A percentile compares a stretch with the other conserved stretches of the same genome.
These are phyloP conservation scores for Taenaris catops DNA, from an alignment of 2,888 invertebrate genomes.

Conservation along the genomic window DNA sequence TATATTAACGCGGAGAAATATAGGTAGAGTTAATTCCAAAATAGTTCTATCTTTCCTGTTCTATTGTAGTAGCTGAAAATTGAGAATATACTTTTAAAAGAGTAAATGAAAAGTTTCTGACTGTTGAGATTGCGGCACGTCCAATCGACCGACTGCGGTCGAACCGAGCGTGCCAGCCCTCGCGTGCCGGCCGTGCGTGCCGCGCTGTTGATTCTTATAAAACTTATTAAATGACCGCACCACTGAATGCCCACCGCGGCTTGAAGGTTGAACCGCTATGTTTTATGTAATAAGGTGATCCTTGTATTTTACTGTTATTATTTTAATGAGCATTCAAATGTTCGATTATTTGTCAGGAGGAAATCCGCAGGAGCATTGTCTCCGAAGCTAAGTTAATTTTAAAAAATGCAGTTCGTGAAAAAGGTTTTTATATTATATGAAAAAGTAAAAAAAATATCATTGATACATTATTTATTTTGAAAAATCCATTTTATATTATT, in stretches of 20 bases:
- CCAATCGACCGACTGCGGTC: slow-evolving; percentile 35
- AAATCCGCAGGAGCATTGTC: too few relatives aligned
- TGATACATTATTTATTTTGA: too few relatives aligned
- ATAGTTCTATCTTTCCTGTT: not conserved
- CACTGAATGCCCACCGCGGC: slow-evolving; percentile 26
- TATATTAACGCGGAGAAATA: too few relatives aligned
- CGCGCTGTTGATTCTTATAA: slow-evolving; percentile 67
- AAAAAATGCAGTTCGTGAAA: too few relatives aligned
- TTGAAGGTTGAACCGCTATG: slow-evolving; percentile 24
- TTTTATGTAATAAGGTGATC: slow-evolving; percentile 18
- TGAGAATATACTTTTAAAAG: too few relatives aligned
- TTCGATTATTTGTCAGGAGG: too few relatives aligned
- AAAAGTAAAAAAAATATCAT: too few relatives aligned
- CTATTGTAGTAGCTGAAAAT: not conserved
- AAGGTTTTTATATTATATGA: too few relatives aligned
- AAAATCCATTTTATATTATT: not conserved
- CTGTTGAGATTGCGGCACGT: slow-evolving; percentile 11
- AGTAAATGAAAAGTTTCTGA: not conserved
- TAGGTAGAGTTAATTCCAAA: too few relatives aligned
- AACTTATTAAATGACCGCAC: slow-evolving; percentile 53
- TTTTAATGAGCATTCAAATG: too few relatives aligned
- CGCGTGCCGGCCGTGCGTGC: slow-evolving; percentile 43
- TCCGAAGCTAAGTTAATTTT: too few relatives aligned
- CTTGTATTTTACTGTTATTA: slow-evolving; percentile 3
- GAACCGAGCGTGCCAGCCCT: slow-evolving; percentile 41